Evolutionary conservation across 2,113 vertebrate genomes (phyloP).

Genomic region (Chrysemys picta): DNA sequence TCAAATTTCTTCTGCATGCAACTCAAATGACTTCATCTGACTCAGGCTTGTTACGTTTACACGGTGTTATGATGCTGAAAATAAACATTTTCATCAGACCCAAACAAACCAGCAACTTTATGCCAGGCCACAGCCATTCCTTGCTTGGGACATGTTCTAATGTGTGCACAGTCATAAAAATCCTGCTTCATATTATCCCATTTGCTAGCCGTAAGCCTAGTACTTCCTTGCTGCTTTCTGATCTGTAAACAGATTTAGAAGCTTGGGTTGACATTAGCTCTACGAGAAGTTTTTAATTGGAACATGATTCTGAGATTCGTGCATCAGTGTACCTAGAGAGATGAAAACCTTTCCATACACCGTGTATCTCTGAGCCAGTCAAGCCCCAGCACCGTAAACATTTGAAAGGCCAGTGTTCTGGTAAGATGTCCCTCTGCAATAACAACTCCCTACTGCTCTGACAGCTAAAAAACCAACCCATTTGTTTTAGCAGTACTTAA

Average conservation of each 20-base stretch:
- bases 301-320: slow-evolving; percentile 39
- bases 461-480: slow-evolving; percentile 11
- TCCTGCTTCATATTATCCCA: slow-evolving; percentile 30
- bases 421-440: not conserved
- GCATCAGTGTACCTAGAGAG: slow-evolving; percentile 12
- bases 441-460: not conserved
- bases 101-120: slow-evolving; percentile 37
- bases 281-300: slow-evolving; percentile 53
- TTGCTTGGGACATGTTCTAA: not conserved
- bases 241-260: slow-evolving; percentile 46
- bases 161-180: not conserved
- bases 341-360: slow-evolving; percentile 43
- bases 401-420: not conserved
- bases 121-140: slow-evolving; percentile 19
- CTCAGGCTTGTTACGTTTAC: slow-evolving; percentile 15
- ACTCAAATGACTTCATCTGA: slow-evolving; percentile 19
- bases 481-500: slow-evolving; percentile 21
- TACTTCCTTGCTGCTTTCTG: slow-evolving; percentile 26
- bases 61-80: slow-evolving; percentile 15
- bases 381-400: not conserved
- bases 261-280: slow-evolving; percentile 28
- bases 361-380: slow-evolving; percentile 2
- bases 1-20: not conserved
- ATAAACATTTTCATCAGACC: slow-evolving; percentile 47
- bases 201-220: slow-evolving; percentile 50